Base-by-base conservation (phyloP, 2,888 invertebrate species). In the Athalia circularis region DNA sequence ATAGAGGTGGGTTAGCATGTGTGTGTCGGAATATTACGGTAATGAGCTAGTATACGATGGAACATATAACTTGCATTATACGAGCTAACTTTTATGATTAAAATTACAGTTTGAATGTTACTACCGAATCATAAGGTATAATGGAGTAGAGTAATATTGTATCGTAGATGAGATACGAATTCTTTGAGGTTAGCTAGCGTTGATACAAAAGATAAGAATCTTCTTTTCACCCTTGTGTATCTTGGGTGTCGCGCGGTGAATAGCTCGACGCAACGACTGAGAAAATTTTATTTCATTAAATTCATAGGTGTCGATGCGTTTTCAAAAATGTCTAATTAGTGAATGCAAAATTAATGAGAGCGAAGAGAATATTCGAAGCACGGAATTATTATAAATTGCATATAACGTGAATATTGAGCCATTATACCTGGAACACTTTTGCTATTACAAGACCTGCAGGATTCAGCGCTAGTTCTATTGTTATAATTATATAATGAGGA, bases 361-460 rank as follows among this genome's bases (percentile, higher is more conserved):
- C 43, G 47, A n/a, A 47, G 54, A 47, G 47, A 59, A 15, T n/a
- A 50, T 59, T 72, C 59, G 72, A 57, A 59, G 59, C 59, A 7
- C 47, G 52, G 72, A 72, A 72, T 72, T 72, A n/a, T n/a, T 11
- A 57, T 57, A 15, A 72, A 72, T 59, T 72, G 57, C 72, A 47
- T 59, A 57, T 57, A 15, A 72, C 57, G 45, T 72, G 45, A 57
- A 47, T 59, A 72, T 59, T 72, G 72, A 72, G 59, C 59, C 57
- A 29, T 72, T 45, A 72, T 59, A n/a, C 57, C 57, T 29, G 9
- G 15, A 59, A 47, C 47, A 45, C 11, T 15, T 59, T 72, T 47
- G 8, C 45, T 72, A 47, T 47, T 59, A 57, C 8, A 54, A 72
- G 52, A 45, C 57, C 57, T 47, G 9, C 45, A 72, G 7, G 67